Percentiles rank a stretch among this genome's conserved stretches.
phyloP scores from a whole-genome alignment of 1,140 invertebrate genomes.

The Brachionus calyciflorus region DNA sequence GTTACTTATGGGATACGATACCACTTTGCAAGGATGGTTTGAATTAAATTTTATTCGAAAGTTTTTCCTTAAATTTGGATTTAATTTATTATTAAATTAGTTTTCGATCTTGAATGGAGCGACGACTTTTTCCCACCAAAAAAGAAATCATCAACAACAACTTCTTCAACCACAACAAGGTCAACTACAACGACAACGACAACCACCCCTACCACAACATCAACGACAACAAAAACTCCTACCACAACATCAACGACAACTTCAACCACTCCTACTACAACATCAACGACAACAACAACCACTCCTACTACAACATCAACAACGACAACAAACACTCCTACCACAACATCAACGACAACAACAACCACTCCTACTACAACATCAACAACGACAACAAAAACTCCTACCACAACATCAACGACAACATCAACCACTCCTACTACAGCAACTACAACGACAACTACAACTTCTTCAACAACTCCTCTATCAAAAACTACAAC shows the following conservation, averaged over 20 bases:
- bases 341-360: neutral
- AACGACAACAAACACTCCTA: neutral
- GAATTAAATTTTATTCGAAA: neutral
- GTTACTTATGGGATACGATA: slow-evolving; percentile 40
- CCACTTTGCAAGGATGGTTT: slow-evolving; percentile 1
- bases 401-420: too few species aligned
- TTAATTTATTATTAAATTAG: too few species aligned
- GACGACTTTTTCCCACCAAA: neutral
- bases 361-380: neutral
- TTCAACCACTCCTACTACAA: neutral
- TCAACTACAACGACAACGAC: neutral
- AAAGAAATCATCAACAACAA: too few species aligned
- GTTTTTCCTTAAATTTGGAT: too few species aligned
- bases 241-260: neutral
- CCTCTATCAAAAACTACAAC: too few species aligned
- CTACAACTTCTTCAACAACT: too few species aligned
- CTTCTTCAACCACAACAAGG: neutral
- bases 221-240: neutral
- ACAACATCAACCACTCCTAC: too few species aligned
- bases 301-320: neutral
- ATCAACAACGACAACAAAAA: too few species aligned
- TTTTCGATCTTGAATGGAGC: neutral
- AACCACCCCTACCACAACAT: neutral
- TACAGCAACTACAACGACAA: too few species aligned
- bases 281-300: neutral